Evolutionary conservation across 2,113 vertebrate genomes (phyloP).

Genomic region (Gambusia affinis): DNA sequence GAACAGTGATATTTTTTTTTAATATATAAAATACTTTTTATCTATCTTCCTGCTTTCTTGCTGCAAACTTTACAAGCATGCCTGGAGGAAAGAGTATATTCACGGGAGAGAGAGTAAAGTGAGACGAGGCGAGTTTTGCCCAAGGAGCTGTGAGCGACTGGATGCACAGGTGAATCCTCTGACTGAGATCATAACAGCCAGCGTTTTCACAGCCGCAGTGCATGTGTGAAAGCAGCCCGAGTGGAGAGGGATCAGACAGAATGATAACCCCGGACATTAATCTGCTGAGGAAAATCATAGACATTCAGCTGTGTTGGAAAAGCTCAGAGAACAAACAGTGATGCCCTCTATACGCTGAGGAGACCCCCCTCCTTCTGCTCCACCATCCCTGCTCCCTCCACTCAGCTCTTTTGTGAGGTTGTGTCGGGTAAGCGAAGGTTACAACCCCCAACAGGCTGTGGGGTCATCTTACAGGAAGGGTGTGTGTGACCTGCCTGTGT

Average conservation of each 20-base stretch:
- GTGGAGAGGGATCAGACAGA: not conserved
- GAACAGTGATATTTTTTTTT: not conserved
- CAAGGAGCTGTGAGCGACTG: too few relatives aligned
- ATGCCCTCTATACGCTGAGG: slow-evolving; percentile 17
- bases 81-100: not conserved
- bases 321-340: slow-evolving; percentile 17
- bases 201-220: not conserved
- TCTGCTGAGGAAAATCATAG: not conserved
- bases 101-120: not conserved
- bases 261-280: not conserved
- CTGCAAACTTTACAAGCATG: not conserved
- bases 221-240: not conserved
- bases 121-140: not conserved
- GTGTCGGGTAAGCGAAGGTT: slow-evolving; percentile 44
- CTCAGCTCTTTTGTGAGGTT: slow-evolving; percentile 41
- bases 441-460: slow-evolving; percentile 21
- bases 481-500: not conserved
- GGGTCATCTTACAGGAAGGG: slow-evolving; percentile 51
- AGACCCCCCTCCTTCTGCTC: not conserved
- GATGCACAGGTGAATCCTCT: not conserved
- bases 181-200: not conserved
- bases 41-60: not conserved
- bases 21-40: not conserved
- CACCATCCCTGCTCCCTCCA: slow-evolving; percentile 8
- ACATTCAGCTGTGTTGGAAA: not conserved